Evolutionary conservation across 2,113 vertebrate genomes (phyloP), one percentile per base, ranked within the genome.

Genomic region (Pteruthius melanotis): DNA sequence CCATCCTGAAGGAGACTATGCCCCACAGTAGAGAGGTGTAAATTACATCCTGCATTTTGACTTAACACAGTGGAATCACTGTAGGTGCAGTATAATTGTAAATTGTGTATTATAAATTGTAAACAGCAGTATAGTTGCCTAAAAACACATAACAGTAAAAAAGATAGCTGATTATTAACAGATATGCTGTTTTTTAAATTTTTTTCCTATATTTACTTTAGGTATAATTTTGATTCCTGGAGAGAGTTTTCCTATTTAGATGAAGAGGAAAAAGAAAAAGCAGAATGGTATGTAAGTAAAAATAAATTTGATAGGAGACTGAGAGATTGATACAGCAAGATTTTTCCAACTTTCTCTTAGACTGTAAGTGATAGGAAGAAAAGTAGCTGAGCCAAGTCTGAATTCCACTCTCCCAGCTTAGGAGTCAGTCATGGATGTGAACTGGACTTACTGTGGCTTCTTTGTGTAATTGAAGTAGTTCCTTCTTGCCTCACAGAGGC

Each of bases 221-320:
- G 99, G 99, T 99, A 99, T 97, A 99, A 99, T 98, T 99, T 99
- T 98, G 99, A 99, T 96, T 99, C 99, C 21, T 99, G 99, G 99
- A 98, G 99, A 97, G 99, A 99, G 86, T 99, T 99, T 97, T 99
- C 99, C 23, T 99, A 99, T 90, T 98, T 99, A 98, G 99, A 99
- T 94, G 99, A 99, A 98, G 99, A 99, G 94, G 99, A 99, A 97
- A 99, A 99, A 97, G 99, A 99, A 96, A 99, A 99, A 82, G 99
- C 99, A 82, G 99, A 99, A 98, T 99, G 99, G 99, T 99, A 97
- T 97, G 98, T 98, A 95, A 95, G 20, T 85, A 87, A 52, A 94
- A 97, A 66, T 45, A 85, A 76, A 68, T 82, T 60, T 88, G 77
- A 42, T 31, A 82, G 71, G 82, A 63, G 30, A 56, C 27, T 91